Evolutionary conservation across 2,888 invertebrate genomes (phyloP).

Genomic region (Rhingia rostrata): DNA sequence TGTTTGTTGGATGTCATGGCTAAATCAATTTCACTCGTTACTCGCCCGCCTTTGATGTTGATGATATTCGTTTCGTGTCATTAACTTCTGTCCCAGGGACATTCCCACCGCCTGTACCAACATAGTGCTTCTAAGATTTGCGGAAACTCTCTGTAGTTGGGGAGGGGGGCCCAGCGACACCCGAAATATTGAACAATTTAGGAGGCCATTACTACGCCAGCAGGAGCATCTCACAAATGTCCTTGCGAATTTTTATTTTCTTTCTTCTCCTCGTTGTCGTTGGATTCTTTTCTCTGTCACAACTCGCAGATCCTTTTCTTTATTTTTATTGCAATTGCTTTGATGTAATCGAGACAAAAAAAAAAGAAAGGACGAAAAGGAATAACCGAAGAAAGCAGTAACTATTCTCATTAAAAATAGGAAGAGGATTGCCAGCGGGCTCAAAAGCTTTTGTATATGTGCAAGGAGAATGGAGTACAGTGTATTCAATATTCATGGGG

Average conservation of each 20-base stretch:
- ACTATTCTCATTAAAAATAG: constrained; percentile 55
- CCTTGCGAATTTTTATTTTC: constrained; percentile 47
- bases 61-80: constrained; percentile 68
- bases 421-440: constrained; percentile 44
- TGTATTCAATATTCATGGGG: constrained; percentile 30
- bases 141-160: constrained; percentile 9
- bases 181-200: constrained; percentile 62
- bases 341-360: constrained; percentile 59
- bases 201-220: constrained; percentile 43
- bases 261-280: constrained; percentile 8
- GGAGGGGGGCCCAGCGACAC: constrained; percentile 16
- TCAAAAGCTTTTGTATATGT: constrained; percentile 52
- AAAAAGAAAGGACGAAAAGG: background rate
- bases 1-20: constrained; percentile 14
- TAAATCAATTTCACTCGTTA: constrained; percentile 69
- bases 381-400: constrained; percentile 16
- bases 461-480: constrained; percentile 33
- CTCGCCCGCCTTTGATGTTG: constrained; percentile 62
- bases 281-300: constrained; percentile 29
- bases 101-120: constrained; percentile 27
- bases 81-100: constrained; percentile 65
- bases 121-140: background rate
- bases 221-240: constrained; percentile 48
- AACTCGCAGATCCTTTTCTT: constrained; percentile 56
- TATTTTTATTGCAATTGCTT: constrained; percentile 68